Evolutionary conservation across 2,888 invertebrate species (phyloP).

Genomic region (Brachylomia viminalis): DNA sequence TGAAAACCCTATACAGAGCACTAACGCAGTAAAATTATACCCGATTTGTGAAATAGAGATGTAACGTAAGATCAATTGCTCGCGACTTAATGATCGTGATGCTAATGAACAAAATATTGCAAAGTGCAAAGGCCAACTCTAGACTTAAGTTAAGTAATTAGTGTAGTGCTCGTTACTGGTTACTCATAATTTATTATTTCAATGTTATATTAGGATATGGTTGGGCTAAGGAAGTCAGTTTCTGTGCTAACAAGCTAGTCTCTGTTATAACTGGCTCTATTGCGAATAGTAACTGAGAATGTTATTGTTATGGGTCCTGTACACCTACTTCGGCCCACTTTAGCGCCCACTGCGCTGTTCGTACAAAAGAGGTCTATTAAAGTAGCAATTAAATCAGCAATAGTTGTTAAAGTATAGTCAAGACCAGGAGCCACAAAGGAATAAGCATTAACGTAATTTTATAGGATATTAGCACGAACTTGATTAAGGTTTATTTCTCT

Average conservation of each 20-base stretch:
- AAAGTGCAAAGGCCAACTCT: constrained; percentile 52
- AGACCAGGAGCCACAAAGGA: constrained; percentile 34
- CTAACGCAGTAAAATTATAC: constrained; percentile 35
- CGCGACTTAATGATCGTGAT: constrained; percentile 43
- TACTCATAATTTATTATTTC: constrained; percentile 36
- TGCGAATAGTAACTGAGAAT: constrained; percentile 39
- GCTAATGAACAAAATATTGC: constrained; percentile 60
- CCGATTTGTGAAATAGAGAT: constrained; percentile 57
- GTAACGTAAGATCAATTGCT: constrained; percentile 58
- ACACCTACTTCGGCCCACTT: constrained; percentile 51
- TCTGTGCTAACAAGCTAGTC: constrained; percentile 32
- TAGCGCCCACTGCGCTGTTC: constrained; percentile 40
- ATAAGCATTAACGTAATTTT: constrained; percentile 25
- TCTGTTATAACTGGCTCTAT: constrained; percentile 36
- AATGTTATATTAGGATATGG: constrained; percentile 19
- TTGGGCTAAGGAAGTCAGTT: constrained; percentile 9
- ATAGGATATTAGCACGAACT: neutral
- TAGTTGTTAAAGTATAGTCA: constrained; percentile 20
- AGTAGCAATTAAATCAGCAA: constrained; percentile 51
- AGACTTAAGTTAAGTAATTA: constrained; percentile 53
- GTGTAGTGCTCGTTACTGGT: constrained; percentile 34
- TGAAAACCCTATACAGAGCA: constrained; percentile 44
- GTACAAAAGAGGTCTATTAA: constrained; percentile 44
- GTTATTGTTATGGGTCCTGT: constrained; percentile 52
- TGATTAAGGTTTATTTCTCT: neutral